Evolutionary conservation across 1,140 invertebrate genomes (phyloP).

Genomic region (Achatina immaculata): DNA sequence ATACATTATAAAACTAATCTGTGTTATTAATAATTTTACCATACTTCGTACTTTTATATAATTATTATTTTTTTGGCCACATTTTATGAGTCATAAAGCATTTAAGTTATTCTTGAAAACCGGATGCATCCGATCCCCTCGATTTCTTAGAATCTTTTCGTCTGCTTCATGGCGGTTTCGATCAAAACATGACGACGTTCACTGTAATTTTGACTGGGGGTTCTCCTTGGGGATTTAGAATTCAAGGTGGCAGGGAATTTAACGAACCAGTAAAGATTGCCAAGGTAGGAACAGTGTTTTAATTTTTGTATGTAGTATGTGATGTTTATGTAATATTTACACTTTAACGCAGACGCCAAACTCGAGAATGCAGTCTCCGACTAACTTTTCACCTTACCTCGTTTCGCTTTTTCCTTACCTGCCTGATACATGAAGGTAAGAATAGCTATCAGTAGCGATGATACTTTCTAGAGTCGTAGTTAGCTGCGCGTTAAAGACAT

Average conservation of each 20-base stretch:
- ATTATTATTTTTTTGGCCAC: too few species aligned
- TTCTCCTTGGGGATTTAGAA: slow-evolving; percentile 90
- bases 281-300: slow-evolving; percentile 59
- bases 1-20: too few species aligned
- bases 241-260: slow-evolving; percentile 77
- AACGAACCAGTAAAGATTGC: slow-evolving; percentile 64
- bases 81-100: too few species aligned
- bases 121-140: not conserved
- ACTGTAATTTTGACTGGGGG: slow-evolving; percentile 79
- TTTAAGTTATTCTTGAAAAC: slow-evolving; percentile 33
- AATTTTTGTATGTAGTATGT: slow-evolving; percentile 22
- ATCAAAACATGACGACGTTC: slow-evolving; percentile 62
- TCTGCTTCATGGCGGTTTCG: slow-evolving; percentile 63
- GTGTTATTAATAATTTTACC: too few species aligned
- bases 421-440: not conserved
- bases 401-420: not conserved
- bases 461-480: too few species aligned
- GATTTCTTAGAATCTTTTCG: not conserved
- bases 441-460: too few species aligned
- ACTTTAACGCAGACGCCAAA: too few species aligned
- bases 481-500: too few species aligned
- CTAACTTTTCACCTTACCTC: slow-evolving; percentile 6
- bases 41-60: too few species aligned
- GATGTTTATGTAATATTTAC: not conserved
- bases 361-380: too few species aligned